These are phyloP conservation scores for Schizopygopsis pylzovi DNA, from an alignment of 2,797 vertebrate genomes.

Conservation along the genomic window DNA sequence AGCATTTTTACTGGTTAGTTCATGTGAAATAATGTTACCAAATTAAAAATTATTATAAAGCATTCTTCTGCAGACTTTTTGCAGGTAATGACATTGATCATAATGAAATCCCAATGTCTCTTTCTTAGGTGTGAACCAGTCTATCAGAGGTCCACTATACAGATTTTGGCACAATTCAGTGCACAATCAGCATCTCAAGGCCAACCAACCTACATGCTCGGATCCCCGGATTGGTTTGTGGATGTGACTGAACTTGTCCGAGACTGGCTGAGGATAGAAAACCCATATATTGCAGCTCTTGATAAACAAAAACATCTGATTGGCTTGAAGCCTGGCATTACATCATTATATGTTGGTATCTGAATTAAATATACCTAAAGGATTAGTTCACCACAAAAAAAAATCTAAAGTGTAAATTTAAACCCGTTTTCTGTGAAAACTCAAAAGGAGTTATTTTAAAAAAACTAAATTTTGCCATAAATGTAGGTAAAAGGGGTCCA, in stretches of 20 bases:
- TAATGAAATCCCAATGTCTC: not conserved
- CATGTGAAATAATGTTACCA: not conserved
- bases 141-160: conserved; percentile 76
- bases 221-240: conserved; percentile 77
- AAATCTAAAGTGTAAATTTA: not conserved
- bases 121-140: conserved; percentile 72
- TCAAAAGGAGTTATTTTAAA: not conserved
- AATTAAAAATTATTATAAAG: not conserved
- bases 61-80: not conserved
- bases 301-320: conserved; percentile 67
- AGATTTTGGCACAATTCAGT: conserved; percentile 76
- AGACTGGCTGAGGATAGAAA: conserved; percentile 71
- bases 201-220: conserved; percentile 70
- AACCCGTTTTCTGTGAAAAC: not conserved
- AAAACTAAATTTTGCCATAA: not conserved
- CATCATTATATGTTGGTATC: conserved; percentile 71
- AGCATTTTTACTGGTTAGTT: not conserved
- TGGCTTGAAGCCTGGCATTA: conserved; percentile 76
- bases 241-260: conserved; percentile 76
- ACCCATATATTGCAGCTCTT: conserved; percentile 72
- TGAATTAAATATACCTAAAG: conserved; percentile 2
- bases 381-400: not conserved
- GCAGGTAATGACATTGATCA: not conserved
- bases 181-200: conserved; percentile 62
- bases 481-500: not conserved